Evolutionary conservation across 2,888 invertebrate species (phyloP).

Genomic region (Sphinx pinastri): DNA sequence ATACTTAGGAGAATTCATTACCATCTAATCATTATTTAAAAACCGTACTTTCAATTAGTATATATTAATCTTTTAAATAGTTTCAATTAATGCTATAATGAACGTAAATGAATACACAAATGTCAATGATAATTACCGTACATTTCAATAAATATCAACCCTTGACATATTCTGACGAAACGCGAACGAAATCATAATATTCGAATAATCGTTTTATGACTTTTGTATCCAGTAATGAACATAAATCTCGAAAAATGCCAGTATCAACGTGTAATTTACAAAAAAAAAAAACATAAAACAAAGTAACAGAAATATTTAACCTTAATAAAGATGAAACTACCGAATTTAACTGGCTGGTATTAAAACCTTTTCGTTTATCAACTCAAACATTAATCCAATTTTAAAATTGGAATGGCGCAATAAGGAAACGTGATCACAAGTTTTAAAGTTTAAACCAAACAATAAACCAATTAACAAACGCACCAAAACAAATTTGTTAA

Average conservation of each 20-base stretch:
- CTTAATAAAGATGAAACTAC: too few relatives aligned
- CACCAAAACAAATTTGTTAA: constrained; percentile 19
- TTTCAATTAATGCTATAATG: constrained; percentile 7
- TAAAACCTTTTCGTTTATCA: constrained; percentile 1
- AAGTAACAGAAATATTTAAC: neutral
- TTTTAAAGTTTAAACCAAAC: constrained; percentile 10
- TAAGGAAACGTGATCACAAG: constrained; percentile 3
- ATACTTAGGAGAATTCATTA: neutral
- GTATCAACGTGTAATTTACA: neutral
- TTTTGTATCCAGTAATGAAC: constrained; percentile 5
- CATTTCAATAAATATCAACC: constrained; percentile 22
- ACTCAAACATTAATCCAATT: neutral
- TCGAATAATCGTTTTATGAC: constrained; percentile 13
- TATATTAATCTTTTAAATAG: neutral
- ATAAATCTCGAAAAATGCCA: neutral
- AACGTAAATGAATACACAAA: constrained; percentile 14
- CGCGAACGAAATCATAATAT: constrained; percentile 11
- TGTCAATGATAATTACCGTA: constrained; percentile 17
- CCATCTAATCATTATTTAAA: neutral
- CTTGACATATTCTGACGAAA: constrained; percentile 19
- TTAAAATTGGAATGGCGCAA: constrained; percentile 5
- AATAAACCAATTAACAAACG: constrained; percentile 10
- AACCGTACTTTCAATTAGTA: neutral
- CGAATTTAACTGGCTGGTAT: neutral
- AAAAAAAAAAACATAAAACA: neutral